Base-by-base conservation (phyloP, 2,113 vertebrate species). In the Cebus imitator region DNA sequence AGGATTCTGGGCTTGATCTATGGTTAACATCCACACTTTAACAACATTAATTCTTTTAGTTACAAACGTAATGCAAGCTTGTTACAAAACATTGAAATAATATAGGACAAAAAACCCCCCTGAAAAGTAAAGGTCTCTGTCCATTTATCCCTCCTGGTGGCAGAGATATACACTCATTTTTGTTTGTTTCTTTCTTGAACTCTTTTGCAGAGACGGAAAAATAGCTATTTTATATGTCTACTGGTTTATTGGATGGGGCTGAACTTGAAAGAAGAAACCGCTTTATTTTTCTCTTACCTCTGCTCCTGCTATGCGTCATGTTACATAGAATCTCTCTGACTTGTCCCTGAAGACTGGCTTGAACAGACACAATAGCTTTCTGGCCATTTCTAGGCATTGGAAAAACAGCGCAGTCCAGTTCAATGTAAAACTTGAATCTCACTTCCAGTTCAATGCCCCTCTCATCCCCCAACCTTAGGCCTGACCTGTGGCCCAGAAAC, bases 401-500 rank as follows among this genome's bases (percentile, higher is more conserved):
- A 87, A 92, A 93, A 66, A 66, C 2, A 91, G 64, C 81, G 64
- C 55, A 66, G 43, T 79, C 68, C 48, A 81, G 75, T 95, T 95
- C 64, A 57, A 81, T 87, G 96, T 92, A 87, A 94, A 94, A 95
- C 76, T 84, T 84, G 80, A 90, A 64, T 70, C 85, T 92, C 93
- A 85, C 83, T 40, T 92, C 76, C 89, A 48, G 78, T 87, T 92
- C 70, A 94, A 92, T 90, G 92, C 76, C 57, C 11, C 14, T 92
- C 68, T 86, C 43, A 78, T 87, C 78, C 58, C 12, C 40, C 21
- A 43, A 21, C 57, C 90, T 92, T 48, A 68, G 68, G 35, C 32
- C 48, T 79, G 83, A 94, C 16, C 61, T n/a, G 75, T 75, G 79
- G 20, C 79, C 93, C 68, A 52, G 90, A 93, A 76, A 50, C 83